Evolutionary conservation across 2,888 invertebrate species (phyloP).

Genomic region (Andrena trimmerana): DNA sequence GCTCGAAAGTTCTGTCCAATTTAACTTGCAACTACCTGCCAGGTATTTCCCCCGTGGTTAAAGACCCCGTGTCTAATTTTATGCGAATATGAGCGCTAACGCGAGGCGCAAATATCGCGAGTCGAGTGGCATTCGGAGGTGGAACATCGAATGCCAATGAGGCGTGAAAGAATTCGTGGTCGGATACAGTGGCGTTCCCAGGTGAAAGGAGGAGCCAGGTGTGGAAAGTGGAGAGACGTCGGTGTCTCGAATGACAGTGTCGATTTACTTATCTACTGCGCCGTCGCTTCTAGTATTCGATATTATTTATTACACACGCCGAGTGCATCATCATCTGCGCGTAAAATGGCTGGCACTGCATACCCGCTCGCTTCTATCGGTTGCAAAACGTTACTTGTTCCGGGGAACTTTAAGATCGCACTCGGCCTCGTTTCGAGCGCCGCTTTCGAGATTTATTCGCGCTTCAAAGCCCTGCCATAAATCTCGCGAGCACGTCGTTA

Average conservation of each 20-base stretch:
- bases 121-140: constrained; percentile 39
- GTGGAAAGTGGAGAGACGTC: constrained; percentile 27
- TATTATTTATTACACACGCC: constrained; percentile 6
- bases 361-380: neutral
- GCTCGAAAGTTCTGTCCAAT: neutral
- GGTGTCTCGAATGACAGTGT: constrained; percentile 20
- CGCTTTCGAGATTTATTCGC: constrained; percentile 9
- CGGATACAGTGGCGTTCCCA: constrained; percentile 11
- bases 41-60: neutral
- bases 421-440: neutral
- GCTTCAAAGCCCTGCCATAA: neutral
- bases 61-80: neutral
- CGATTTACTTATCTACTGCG: constrained; percentile 25
- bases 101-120: constrained; percentile 37
- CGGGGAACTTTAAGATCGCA: neutral
- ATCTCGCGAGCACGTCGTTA: neutral
- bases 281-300: neutral
- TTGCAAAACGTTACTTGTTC: neutral
- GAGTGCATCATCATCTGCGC: neutral
- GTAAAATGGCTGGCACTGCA: constrained; percentile 10
- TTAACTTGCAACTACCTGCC: neutral
- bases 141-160: constrained; percentile 39
- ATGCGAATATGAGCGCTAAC: constrained; percentile 34
- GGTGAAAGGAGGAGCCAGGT: constrained; percentile 53
- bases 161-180: constrained; percentile 60